A percentile compares a stretch with the other conserved stretches of the same genome.
Evolutionary conservation across 2,888 invertebrate species (phyloP).

Genomic region (Mechanitis mazaeus): DNA sequence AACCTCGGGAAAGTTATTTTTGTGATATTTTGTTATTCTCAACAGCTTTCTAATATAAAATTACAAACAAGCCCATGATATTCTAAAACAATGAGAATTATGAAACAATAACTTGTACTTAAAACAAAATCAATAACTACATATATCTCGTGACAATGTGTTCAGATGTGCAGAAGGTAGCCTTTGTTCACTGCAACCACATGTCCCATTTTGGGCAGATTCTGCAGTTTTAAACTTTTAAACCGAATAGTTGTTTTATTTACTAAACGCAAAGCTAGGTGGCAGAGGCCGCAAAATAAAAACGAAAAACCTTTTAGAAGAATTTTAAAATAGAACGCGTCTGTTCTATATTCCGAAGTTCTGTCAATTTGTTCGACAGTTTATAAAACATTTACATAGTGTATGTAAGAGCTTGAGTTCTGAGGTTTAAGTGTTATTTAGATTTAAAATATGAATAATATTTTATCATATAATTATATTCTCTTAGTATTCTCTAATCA

Average conservation of each 20-base stretch:
- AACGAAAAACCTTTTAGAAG: constrained; percentile 23
- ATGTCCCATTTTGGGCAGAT: constrained; percentile 22
- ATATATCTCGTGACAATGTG: background rate
- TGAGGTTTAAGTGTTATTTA: too few relatives aligned
- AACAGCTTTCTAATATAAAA: too few relatives aligned
- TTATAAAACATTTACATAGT: constrained; percentile 29
- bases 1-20: too few relatives aligned
- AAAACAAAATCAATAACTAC: too few relatives aligned
- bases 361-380: constrained; percentile 19
- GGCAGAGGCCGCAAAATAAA: constrained; percentile 18
- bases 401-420: constrained; percentile 9
- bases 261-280: constrained; percentile 13
- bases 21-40: too few relatives aligned
- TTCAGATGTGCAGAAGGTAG: constrained; percentile 10
- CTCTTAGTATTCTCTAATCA: too few relatives aligned
- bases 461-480: too few relatives aligned
- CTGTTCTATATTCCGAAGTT: constrained; percentile 18
- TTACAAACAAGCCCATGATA: too few relatives aligned
- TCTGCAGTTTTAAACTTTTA: constrained; percentile 25
- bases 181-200: constrained; percentile 25
- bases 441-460: too few relatives aligned
- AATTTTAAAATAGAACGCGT: constrained; percentile 13
- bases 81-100: too few relatives aligned
- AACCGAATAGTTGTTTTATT: constrained; percentile 13
- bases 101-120: too few relatives aligned